These are phyloP conservation scores for Myotis myotis DNA, from an alignment of 2,797 vertebrate genomes.

Conservation along the genomic window DNA sequence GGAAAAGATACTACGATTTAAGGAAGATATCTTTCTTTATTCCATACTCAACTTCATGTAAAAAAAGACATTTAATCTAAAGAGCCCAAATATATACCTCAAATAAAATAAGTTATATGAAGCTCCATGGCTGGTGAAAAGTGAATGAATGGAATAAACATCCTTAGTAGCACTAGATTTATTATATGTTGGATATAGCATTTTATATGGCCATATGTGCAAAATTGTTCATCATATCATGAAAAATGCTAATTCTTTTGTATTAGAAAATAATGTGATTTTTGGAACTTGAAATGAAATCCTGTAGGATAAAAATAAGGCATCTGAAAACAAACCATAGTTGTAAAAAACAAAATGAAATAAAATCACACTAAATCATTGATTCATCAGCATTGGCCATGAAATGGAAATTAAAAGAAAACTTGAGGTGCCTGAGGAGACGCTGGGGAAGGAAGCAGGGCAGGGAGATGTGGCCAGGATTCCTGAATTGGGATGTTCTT, in stretches of 20 bases:
- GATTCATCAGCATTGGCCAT: neutral
- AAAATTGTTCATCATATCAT: neutral
- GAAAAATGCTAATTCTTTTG: neutral
- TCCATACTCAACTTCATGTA: neutral
- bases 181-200: neutral
- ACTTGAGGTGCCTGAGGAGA: no score
- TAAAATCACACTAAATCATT: neutral
- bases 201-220: neutral
- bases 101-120: neutral
- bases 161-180: neutral
- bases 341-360: neutral
- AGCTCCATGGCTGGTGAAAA: neutral
- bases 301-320: neutral
- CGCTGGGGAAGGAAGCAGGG: no score
- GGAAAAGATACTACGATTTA: neutral
- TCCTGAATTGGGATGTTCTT: no score
- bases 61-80: neutral
- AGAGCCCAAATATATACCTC: neutral
- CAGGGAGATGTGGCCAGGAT: no score
- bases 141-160: neutral
- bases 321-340: neutral
- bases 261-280: neutral
- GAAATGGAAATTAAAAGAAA: neutral
- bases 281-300: neutral
- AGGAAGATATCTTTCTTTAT: neutral